Conservation (phyloP, 1,140 invertebrate species). For the Drosophila suzukii region DNA sequence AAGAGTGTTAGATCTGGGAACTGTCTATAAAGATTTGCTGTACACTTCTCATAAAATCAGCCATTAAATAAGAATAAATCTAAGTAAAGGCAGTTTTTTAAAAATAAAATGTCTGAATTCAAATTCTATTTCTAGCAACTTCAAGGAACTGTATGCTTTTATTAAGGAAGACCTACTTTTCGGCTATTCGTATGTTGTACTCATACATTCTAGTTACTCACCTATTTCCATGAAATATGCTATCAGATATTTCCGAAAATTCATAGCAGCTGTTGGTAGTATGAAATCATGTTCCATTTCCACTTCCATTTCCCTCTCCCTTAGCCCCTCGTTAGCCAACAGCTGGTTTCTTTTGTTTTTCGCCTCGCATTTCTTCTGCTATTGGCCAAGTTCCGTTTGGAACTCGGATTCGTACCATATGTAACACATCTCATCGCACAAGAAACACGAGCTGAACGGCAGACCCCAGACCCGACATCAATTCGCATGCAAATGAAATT, state of each 20-base stretch:
- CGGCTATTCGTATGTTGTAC: background rate
- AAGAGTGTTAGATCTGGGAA: background rate
- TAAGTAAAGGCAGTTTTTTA: background rate
- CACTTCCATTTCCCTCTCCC: background rate
- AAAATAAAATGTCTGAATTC: background rate
- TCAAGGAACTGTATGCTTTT: too few relatives aligned
- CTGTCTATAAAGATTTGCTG: background rate
- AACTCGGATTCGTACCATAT: constrained; percentile 23
- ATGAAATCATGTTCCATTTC: constrained; percentile 24
- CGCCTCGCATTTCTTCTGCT: constrained; percentile 16
- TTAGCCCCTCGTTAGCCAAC: background rate
- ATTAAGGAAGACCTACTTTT: background rate
- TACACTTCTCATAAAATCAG: background rate
- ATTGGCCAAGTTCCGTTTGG: constrained; percentile 47
- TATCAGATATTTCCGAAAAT: background rate
- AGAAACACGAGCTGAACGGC: constrained; percentile 17
- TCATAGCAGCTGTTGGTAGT: background rate
- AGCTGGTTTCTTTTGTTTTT: constrained; percentile 28
- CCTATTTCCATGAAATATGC: background rate
- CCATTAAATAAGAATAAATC: background rate
- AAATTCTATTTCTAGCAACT: too few relatives aligned
- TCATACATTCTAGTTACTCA: constrained; percentile 1
- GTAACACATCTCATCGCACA: constrained; percentile 30
- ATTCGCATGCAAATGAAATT: constrained; percentile 51
- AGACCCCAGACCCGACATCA: constrained; percentile 23